phyloP scores from a whole-genome alignment of 2,113 vertebrate species.

The Brachypodius melanocephalos region DNA sequence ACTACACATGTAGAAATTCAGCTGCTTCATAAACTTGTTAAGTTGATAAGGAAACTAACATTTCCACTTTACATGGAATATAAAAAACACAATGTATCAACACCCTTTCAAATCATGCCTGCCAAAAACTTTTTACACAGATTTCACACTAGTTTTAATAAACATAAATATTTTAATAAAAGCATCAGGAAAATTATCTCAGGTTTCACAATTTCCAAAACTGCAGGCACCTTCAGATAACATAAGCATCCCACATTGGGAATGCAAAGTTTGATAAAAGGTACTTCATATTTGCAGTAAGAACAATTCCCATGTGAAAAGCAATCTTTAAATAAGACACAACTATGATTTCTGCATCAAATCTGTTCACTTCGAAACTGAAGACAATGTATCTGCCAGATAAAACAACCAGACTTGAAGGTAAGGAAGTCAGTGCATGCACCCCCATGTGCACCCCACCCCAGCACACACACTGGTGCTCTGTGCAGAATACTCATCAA shows the following conservation, averaged over 20 bases:
- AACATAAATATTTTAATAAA: not conserved
- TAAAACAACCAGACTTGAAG: not conserved
- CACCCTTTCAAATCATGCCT: not conserved
- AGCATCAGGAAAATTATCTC: not conserved
- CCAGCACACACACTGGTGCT: not conserved
- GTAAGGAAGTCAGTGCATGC: not conserved
- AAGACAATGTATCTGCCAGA: not conserved
- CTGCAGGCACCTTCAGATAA: not conserved
- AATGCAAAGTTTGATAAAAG: not conserved
- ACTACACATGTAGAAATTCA: not conserved
- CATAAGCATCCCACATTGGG: not conserved
- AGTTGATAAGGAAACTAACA: not conserved
- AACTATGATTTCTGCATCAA: not conserved
- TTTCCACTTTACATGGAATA: not conserved
- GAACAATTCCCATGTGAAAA: not conserved
- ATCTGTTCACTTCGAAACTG: not conserved
- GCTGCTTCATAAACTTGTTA: not conserved
- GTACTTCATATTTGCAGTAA: not conserved
- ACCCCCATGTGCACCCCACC: accelerated
- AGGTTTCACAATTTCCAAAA: not conserved
- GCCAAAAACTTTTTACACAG: not conserved
- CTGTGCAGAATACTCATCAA: not conserved
- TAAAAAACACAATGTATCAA: not conserved
- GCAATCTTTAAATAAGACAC: not conserved
- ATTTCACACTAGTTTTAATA: not conserved